Conservation (phyloP, 2,888 invertebrate genomes). For the Catocala sponsa region DNA sequence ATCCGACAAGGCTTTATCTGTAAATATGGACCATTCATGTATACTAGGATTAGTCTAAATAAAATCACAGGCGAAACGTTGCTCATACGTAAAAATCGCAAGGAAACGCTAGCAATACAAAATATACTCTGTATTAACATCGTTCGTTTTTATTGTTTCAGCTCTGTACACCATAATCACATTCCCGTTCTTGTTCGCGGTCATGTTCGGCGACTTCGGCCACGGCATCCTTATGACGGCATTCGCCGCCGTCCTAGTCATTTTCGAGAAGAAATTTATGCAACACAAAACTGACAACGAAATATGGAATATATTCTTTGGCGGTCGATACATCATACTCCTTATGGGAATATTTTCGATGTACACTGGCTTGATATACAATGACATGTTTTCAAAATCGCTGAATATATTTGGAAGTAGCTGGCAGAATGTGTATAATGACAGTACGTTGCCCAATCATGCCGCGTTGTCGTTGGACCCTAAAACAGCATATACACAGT, state of each 20-base stretch:
- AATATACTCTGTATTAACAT: no score
- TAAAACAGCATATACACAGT: constrained; percentile 69
- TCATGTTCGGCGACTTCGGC: constrained; percentile 94
- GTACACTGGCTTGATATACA: constrained; percentile 92
- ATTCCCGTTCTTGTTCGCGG: constrained; percentile 93
- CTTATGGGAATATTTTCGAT: constrained; percentile 92
- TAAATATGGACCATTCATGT: no score
- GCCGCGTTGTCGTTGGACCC: constrained; percentile 81
- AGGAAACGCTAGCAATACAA: no score
- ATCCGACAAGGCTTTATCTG: no score
- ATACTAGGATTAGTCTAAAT: no score
- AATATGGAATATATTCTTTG: constrained; percentile 92
- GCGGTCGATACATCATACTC: constrained; percentile 92
- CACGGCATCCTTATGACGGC: constrained; percentile 91
- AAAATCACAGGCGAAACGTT: no score
- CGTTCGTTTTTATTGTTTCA: constrained; percentile 58
- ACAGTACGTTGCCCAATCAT: constrained; percentile 63
- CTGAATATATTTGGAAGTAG: constrained; percentile 91
- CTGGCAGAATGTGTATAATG: constrained; percentile 85
- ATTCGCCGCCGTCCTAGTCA: constrained; percentile 89
- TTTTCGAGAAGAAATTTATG: constrained; percentile 88
- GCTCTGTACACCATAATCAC: constrained; percentile 92
- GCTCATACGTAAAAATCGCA: no score
- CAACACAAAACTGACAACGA: constrained; percentile 86
- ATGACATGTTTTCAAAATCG: constrained; percentile 92